Evolutionary conservation across 1,140 invertebrate genomes (phyloP).

Genomic region (Cephus cinctus): DNA sequence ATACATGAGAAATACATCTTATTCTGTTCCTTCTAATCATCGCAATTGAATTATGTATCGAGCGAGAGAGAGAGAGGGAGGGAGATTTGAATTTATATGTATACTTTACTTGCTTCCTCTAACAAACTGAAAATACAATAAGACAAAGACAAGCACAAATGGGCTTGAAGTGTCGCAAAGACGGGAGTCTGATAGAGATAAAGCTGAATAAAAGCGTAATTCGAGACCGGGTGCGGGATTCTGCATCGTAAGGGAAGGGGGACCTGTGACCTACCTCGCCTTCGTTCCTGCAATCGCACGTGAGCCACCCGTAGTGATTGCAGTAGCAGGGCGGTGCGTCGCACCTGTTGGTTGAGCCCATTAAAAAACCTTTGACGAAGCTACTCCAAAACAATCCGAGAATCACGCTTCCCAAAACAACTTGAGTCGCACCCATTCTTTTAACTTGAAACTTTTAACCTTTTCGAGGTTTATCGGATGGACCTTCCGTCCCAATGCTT

Average conservation of each 20-base stretch:
- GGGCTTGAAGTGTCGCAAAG: no score
- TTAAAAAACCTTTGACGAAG: conserved; percentile 33
- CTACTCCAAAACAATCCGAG: conserved; percentile 46
- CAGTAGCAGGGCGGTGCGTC: conserved; percentile 59
- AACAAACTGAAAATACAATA: not conserved
- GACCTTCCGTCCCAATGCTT: not conserved
- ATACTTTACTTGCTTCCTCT: not conserved
- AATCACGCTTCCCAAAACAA: conserved; percentile 44
- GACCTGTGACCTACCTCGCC: conserved; percentile 47
- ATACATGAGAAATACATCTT: no score
- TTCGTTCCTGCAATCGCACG: conserved; percentile 59
- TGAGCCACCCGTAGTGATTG: conserved; percentile 58
- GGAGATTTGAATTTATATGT: no score
- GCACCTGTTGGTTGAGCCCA: conserved; percentile 55
- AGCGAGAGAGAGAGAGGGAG: no score
- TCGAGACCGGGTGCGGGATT: no score
- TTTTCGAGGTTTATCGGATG: no score
- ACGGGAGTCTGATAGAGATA: no score
- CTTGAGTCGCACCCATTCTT: conserved; percentile 44
- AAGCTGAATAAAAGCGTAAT: no score
- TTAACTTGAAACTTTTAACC: not conserved
- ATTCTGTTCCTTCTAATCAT: no score
- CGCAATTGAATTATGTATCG: no score
- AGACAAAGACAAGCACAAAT: not conserved
- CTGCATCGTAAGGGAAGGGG: no score